Conservation (phyloP, 2,797 vertebrate species). For the Ceryle rudis region DNA sequence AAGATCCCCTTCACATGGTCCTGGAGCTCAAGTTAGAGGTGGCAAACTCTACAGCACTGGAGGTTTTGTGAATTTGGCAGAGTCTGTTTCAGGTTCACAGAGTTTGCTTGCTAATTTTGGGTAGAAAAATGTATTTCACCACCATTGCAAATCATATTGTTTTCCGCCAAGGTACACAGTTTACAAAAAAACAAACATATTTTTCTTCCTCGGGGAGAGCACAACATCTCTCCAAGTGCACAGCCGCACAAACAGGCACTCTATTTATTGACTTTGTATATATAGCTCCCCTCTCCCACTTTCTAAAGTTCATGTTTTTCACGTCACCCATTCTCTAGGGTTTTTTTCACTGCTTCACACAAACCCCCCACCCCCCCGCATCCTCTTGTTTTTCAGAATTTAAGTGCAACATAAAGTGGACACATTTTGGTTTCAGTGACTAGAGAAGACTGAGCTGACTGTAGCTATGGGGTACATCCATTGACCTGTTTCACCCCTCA, state of each 20-base stretch:
- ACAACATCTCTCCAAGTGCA: neutral
- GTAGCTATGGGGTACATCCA: neutral
- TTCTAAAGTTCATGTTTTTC: neutral
- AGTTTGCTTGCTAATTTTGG: slow-evolving; percentile 28
- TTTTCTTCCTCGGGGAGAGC: neutral
- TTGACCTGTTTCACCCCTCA: neutral
- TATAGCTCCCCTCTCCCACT: neutral
- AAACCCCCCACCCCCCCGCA: neutral
- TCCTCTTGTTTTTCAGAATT: neutral
- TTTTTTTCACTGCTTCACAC: neutral
- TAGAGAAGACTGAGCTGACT: neutral
- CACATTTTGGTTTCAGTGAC: neutral
- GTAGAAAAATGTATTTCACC: neutral
- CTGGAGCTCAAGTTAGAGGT: neutral
- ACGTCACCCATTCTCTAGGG: neutral
- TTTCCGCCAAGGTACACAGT: neutral
- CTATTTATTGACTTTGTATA: slow-evolving; percentile 18
- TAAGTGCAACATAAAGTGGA: neutral
- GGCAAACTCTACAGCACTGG: neutral
- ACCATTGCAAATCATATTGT: neutral
- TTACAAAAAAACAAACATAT: neutral
- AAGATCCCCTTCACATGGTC: neutral
- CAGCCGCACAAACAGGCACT: neutral
- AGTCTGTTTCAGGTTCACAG: neutral
- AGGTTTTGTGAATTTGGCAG: neutral